Evolutionary conservation across 2,113 vertebrate genomes (phyloP).

Genomic region (Panthera tigris): DNA sequence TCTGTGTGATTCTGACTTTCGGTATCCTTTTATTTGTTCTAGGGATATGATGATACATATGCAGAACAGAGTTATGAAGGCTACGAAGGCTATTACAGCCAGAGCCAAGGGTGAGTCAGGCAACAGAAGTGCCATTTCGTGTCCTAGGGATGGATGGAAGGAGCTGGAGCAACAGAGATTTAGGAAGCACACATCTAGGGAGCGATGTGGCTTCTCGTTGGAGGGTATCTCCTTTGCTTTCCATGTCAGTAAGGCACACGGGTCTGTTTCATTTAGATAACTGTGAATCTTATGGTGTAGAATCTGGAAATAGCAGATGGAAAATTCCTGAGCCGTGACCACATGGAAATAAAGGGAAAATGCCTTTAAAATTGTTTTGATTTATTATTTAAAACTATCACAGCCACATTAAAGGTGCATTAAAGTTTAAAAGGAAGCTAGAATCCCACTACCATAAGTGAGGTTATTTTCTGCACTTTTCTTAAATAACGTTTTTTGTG

Average conservation of each 20-base stretch:
- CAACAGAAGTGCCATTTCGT: not conserved
- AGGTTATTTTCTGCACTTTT: not conserved
- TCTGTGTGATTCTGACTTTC: constrained; percentile 38
- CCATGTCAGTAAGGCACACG: not conserved
- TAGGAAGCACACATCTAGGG: not conserved
- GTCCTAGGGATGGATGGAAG: not conserved
- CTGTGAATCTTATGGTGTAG: not conserved
- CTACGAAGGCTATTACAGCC: constrained; percentile 95
- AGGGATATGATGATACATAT: constrained; percentile 95
- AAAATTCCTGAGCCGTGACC: constrained; percentile 37
- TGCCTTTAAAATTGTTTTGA: constrained; percentile 45
- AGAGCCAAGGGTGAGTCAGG: constrained; percentile 93
- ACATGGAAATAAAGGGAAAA: constrained; percentile 25
- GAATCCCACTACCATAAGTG: not conserved
- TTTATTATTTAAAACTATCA: not conserved
- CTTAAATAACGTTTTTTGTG: not conserved
- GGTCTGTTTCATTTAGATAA: not conserved
- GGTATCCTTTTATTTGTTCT: constrained; percentile 26
- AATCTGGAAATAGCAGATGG: constrained; percentile 2
- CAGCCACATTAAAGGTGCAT: not conserved
- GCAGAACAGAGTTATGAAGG: constrained; percentile 93
- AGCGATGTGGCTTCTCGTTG: not conserved
- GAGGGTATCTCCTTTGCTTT: not conserved
- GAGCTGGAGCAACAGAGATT: not conserved
- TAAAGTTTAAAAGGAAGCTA: constrained; percentile 16